These are phyloP conservation scores for Plusia festucae DNA, from an alignment of 2,888 invertebrate genomes.

Conservation along the genomic window DNA sequence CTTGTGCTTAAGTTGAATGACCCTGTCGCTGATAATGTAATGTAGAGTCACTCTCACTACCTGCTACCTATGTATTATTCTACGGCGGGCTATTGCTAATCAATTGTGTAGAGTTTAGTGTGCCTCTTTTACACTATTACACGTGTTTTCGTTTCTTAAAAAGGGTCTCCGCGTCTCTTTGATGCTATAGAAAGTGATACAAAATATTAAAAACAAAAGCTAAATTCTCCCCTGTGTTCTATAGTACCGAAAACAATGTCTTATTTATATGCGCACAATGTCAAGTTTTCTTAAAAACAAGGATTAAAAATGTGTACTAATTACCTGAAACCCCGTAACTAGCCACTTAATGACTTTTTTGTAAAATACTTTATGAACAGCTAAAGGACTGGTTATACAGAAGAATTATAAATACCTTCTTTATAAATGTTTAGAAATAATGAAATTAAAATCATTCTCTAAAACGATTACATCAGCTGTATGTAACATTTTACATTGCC, in stretches of 20 bases:
- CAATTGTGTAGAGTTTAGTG: conserved; percentile 19
- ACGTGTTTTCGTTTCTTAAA: neutral
- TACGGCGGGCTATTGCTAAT: conserved; percentile 22
- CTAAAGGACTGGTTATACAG: neutral
- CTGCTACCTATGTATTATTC: conserved; percentile 12
- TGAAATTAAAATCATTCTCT: too few relatives aligned
- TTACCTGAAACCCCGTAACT: neutral
- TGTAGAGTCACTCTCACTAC: conserved; percentile 4
- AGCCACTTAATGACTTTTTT: neutral
- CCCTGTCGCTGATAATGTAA: conserved; percentile 34
- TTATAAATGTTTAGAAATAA: neutral
- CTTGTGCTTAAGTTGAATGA: conserved; percentile 51
- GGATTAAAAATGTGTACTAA: neutral
- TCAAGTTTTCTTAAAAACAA: neutral
- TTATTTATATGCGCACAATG: too few relatives aligned
- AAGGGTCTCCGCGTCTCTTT: neutral
- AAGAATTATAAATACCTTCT: neutral
- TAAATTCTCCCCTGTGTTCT: neutral
- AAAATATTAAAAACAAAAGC: neutral
- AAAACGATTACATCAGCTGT: neutral
- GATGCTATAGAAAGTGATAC: neutral
- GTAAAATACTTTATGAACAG: neutral
- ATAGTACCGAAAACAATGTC: neutral
- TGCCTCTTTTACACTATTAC: conserved; percentile 10
- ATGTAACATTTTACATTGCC: conserved; percentile 5